phyloP scores from a whole-genome alignment of 1,140 invertebrate genomes.

The Spodoptera frugiperda region DNA sequence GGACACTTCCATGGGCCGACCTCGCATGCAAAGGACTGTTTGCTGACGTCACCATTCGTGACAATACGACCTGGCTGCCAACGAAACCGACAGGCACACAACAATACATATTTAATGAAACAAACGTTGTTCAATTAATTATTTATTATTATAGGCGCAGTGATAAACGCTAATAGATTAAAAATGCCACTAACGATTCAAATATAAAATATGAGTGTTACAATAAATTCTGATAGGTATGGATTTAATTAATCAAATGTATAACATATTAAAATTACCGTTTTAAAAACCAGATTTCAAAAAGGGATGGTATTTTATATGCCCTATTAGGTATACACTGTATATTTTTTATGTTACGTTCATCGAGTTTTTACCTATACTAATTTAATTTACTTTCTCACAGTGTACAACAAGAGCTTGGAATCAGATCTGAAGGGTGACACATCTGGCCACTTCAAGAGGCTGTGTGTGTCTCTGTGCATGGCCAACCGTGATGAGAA shows the following conservation, averaged over 20 bases:
- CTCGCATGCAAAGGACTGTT: constrained; percentile 48
- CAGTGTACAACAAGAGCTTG: constrained; percentile 94
- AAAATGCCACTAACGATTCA: background rate
- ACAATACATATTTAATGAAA: background rate
- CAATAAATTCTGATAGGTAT: no score
- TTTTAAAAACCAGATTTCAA: no score
- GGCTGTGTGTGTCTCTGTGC: constrained; percentile 93
- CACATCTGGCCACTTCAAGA: constrained; percentile 96
- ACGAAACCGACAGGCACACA: background rate
- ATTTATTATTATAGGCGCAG: constrained; percentile 7
- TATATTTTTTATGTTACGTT: background rate
- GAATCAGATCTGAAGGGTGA: constrained; percentile 96
- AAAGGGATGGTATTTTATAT: no score
- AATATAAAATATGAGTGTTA: background rate
- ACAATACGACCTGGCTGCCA: constrained; percentile 8
- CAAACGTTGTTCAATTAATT: constrained; percentile 18
- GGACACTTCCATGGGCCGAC: constrained; percentile 30
- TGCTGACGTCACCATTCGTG: constrained; percentile 48
- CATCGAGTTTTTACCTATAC: no score
- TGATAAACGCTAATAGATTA: background rate
- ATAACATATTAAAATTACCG: no score
- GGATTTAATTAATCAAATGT: no score
- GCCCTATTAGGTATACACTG: no score
- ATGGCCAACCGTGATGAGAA: constrained; percentile 94
- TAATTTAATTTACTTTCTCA: constrained; percentile 33